Evolutionary conservation across 2,113 vertebrate genomes (phyloP), one percentile per base, ranked within the genome.

Genomic region (Ramphastos sulfuratus): DNA sequence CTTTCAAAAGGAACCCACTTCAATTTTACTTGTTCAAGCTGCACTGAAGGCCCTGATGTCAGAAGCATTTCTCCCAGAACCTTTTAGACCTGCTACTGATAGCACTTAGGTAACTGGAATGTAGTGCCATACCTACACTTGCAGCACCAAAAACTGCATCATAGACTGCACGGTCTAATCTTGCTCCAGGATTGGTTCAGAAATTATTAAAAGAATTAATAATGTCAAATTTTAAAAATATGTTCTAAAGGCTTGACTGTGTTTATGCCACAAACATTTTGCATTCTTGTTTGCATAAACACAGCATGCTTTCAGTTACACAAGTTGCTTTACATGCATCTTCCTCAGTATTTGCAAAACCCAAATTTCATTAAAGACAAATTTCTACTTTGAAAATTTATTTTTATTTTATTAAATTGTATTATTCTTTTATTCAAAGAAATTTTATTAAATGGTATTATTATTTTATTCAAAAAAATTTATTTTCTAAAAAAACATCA

Each of bases 91-190:
- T 56, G 61, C 4, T 61, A 55, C 18, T 66, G 44, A 54, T 12
- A 54, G 24, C 33, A n/a, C 21, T 78, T 0, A 0, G n/a, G 16
- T 39, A 30, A n/a, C 35, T 63, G 42, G 42, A 42, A 42, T 14
- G 6, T 42, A 42, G 42, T 42, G 42, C 42, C 42, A 42, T 42
- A 42, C 42, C 50, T 71, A 78, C 16, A n/a, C 19, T 61, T 77
- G 39, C 35, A 81, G 64, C n/a, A 55, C 31, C 67, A 35, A 66
- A 56, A 79, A 31, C 46, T 74, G 21, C 73, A n/a, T 37, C 37
- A 63, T 4, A 78, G 31, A 56, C 28, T 67, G 15, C 21, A 69
- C 25, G 56, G 21, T 13, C 63, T 84, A 64, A 72, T 42, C 63
- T 79, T 65, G 19, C 17, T 72, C n/a, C 46, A 78, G 59, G 16